A percentile compares a stretch with the other conserved stretches of the same genome.
Evolutionary conservation across 1,140 invertebrate species (phyloP).

Genomic region (Aphis gossypii): DNA sequence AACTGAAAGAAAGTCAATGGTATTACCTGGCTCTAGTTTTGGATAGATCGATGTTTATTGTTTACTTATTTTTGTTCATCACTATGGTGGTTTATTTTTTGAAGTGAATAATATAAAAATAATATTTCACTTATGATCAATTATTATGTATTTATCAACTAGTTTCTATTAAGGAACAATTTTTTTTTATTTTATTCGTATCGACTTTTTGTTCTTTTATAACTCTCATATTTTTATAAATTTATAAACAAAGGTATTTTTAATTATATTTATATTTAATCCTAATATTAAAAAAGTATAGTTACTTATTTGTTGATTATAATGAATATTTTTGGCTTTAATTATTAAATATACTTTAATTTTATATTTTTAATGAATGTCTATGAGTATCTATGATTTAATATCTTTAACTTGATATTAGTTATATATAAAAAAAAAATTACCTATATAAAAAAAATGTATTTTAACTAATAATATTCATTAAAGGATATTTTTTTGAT

Average conservation of each 20-base stretch:
- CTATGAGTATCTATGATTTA: not conserved
- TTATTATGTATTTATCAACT: not conserved
- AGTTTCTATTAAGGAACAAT: not conserved
- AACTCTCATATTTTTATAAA: not conserved
- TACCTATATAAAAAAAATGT: not conserved
- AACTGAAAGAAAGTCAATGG: constrained; percentile 68
- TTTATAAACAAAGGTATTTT: constrained; percentile 6
- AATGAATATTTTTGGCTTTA: not conserved
- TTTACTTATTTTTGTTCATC: constrained; percentile 68
- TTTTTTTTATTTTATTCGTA: constrained; percentile 5
- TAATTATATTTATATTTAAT: not conserved
- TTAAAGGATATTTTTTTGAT: constrained; percentile 19
- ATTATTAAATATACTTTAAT: constrained; percentile 2
- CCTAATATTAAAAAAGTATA: not conserved
- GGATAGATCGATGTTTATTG: constrained; percentile 70
- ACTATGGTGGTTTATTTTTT: constrained; percentile 67
- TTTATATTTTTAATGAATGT: not conserved
- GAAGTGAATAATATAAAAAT: not conserved
- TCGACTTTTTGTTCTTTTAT: not conserved
- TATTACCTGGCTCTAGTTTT: constrained; percentile 70
- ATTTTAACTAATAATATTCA: not conserved
- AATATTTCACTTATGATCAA: not conserved
- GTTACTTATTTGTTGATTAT: not conserved
- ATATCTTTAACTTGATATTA: not conserved
- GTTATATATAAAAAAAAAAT: not conserved